Evolutionary conservation across 2,797 vertebrate genomes (phyloP), one percentile per base, ranked within the genome.

Genomic region (Helarctos malayanus): DNA sequence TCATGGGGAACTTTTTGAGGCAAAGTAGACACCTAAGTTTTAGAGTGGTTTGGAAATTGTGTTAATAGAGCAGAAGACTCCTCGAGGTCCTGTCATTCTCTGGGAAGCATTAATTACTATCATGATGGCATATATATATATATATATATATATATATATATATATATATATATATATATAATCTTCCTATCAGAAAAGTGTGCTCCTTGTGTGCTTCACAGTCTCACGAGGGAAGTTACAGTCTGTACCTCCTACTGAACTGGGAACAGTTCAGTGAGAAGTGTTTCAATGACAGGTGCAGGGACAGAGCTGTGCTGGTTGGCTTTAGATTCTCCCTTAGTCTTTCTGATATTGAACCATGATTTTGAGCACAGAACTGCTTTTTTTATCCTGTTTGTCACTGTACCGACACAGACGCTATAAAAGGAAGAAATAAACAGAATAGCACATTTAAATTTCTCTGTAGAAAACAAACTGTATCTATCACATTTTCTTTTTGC

Each of bases 101-200:
- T 81, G 88, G 84, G 87, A 97, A 56, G 75, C 52, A 73, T 56
- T 95, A 61, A 96, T 97, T 97, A 96, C 73, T 83, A 35, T 80
- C 63, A 10, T 3, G 7, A 56, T 90, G 38, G 95, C 13, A 7
- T 32, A 32, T 63, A 29, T 25, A 32, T 63, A 56, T 7, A 56
- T 13, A 52, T 3, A 52, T 13, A 52, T 13, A 52, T 14, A 52
- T 14, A 52, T 15, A 52, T 41, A 41, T 41, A 41, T 41, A 41
- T 41, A 38, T 38, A 38, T 3, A 3, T 49, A 49, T 49, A 49
- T 87, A 86, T 96, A 78, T 81, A 61, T 78, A 29, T 27, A 45
- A 96, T 96, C 94, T 95, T 90, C 69, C 16, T 61, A 94, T 95
- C 78, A 94, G 89, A 94, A 86, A 96, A 81, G 45, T 81, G 59